A percentile compares a stretch with the other conserved stretches of the same genome.
phyloP scores from a whole-genome alignment of 2,888 invertebrate genomes.

The Aporophyla lueneburgensis region DNA sequence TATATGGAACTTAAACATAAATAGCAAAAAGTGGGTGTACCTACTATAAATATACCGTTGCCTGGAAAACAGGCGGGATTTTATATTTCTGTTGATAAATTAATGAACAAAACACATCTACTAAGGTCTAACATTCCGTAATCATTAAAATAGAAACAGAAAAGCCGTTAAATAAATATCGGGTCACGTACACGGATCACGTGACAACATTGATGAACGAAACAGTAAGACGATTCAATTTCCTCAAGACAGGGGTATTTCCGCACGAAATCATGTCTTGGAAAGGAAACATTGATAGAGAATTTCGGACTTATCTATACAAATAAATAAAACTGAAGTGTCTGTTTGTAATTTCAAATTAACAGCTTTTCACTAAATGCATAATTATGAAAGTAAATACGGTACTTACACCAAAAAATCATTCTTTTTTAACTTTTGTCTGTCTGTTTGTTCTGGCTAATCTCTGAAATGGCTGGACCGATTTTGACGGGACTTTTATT shows the following conservation, averaged over 20 bases:
- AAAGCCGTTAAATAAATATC: conserved; percentile 18
- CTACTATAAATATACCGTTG: too few species aligned
- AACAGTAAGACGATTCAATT: conserved; percentile 34
- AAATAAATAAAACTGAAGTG: too few species aligned
- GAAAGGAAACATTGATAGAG: conserved; percentile 3
- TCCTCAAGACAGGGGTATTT: conserved; percentile 23
- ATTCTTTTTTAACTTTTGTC: too few species aligned
- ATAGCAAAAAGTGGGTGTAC: too few species aligned
- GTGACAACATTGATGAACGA: conserved; percentile 35
- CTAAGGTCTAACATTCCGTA: background rate
- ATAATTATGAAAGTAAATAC: too few species aligned
- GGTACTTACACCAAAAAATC: too few species aligned
- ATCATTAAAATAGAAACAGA: conserved; percentile 13
- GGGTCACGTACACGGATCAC: conserved; percentile 28
- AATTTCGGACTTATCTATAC: background rate
- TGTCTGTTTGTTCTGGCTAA: too few species aligned
- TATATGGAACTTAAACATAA: too few species aligned
- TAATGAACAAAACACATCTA: background rate
- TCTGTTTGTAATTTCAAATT: too few species aligned
- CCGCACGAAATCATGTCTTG: conserved; percentile 13
- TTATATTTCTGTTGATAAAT: background rate
- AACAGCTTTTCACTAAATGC: too few species aligned
- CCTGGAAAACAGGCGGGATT: background rate
- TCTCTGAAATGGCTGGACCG: too few species aligned
- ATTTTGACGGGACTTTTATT: too few species aligned